These are phyloP conservation scores for Drosophila chauvacae DNA, from an alignment of 1,140 invertebrate species.

Conservation along the genomic window DNA sequence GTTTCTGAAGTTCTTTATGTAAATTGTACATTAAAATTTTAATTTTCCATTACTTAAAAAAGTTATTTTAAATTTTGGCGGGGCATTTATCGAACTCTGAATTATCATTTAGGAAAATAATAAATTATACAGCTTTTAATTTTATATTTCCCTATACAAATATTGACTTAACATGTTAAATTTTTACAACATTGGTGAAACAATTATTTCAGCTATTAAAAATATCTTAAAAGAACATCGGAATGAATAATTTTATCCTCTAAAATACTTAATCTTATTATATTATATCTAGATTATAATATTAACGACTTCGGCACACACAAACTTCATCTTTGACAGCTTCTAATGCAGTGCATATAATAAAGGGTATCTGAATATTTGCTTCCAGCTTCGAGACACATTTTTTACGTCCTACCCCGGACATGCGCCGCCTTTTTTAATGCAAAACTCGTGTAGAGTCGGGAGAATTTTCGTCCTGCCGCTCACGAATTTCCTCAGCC, in stretches of 20 bases:
- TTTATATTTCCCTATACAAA: not conserved
- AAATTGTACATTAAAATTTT: not conserved
- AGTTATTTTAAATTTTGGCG: not conserved
- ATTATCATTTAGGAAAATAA: not conserved
- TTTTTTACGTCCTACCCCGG: slow-evolving; percentile 13
- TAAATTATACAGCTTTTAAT: not conserved
- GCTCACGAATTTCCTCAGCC: slow-evolving; percentile 25
- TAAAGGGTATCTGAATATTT: slow-evolving; percentile 11
- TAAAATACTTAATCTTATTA: too few relatives aligned
- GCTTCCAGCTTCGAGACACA: not conserved
- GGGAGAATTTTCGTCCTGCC: slow-evolving; percentile 10
- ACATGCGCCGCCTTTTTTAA: slow-evolving; percentile 61
- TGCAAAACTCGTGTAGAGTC: slow-evolving; percentile 68
- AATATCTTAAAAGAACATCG: too few relatives aligned
- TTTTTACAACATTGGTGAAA: too few relatives aligned
- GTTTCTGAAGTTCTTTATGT: not conserved
- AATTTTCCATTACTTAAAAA: not conserved
- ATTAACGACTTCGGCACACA: not conserved
- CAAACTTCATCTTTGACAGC: not conserved
- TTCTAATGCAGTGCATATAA: not conserved
- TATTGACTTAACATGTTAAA: too few relatives aligned
- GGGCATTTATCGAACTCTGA: not conserved
- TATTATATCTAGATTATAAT: not conserved
- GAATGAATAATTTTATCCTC: too few relatives aligned
- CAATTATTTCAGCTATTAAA: too few relatives aligned